Conservation (phyloP, 2,888 invertebrate species). For the Criorhina ranunculi region DNA sequence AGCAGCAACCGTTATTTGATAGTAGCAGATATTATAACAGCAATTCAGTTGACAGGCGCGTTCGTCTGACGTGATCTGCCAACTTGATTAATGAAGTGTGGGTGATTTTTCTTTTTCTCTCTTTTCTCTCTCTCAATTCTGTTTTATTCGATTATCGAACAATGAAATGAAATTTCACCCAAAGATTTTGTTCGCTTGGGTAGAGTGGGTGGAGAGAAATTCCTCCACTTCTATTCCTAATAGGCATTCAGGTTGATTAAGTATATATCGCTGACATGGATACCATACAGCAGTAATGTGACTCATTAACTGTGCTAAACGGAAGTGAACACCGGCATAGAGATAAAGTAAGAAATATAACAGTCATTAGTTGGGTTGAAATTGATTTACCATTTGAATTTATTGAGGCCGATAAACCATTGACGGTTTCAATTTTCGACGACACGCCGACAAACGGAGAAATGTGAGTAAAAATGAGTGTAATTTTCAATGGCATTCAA, state of each 20-base stretch:
- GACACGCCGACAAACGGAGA: no score
- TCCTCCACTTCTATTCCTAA: slow-evolving; percentile 29
- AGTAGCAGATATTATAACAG: slow-evolving; percentile 43
- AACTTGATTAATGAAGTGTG: slow-evolving; percentile 61
- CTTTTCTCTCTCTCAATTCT: background rate
- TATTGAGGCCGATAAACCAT: slow-evolving; percentile 9
- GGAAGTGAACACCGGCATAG: slow-evolving; percentile 3
- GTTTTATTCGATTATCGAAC: slow-evolving; percentile 13
- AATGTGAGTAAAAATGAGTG: background rate
- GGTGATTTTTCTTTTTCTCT: slow-evolving; percentile 22
- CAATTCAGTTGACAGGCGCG: slow-evolving; percentile 45
- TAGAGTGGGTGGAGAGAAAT: slow-evolving; percentile 64
- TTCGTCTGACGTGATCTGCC: slow-evolving; percentile 68
- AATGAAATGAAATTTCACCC: slow-evolving; percentile 63
- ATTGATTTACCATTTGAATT: slow-evolving; percentile 32
- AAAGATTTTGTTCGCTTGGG: slow-evolving; percentile 14
- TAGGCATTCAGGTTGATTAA: slow-evolving; percentile 66
- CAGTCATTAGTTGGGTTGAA: slow-evolving; percentile 39
- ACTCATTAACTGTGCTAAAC: slow-evolving; percentile 39
- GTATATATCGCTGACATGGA: slow-evolving; percentile 29
- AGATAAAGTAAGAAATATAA: slow-evolving; percentile 38
- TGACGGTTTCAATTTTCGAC: background rate
- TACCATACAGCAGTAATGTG: slow-evolving; percentile 35
- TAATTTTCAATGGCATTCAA: background rate
- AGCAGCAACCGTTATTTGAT: slow-evolving; percentile 65